A percentile compares a stretch with the other conserved stretches of the same genome.
These are phyloP conservation scores for Hyaena hyaena DNA, from an alignment of 2,113 vertebrate genomes.

Conservation along the genomic window DNA sequence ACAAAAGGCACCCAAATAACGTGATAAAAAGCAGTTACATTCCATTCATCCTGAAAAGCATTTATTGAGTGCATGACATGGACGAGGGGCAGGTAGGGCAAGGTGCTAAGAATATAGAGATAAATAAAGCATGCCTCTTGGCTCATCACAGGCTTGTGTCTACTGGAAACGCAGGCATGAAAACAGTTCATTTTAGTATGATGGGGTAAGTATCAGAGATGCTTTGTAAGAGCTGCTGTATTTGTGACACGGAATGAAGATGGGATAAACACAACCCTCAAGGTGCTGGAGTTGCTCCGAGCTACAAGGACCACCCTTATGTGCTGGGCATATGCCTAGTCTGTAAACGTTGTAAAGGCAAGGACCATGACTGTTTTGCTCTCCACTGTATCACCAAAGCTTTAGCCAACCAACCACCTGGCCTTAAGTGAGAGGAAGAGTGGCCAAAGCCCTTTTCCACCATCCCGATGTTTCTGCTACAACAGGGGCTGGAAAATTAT, in stretches of 20 bases:
- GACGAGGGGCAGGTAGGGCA: not conserved
- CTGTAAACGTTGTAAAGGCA: not conserved
- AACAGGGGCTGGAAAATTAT: not conserved
- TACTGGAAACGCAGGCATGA: not conserved
- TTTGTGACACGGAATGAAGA: not conserved
- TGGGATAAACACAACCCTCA: not conserved
- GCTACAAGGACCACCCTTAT: not conserved
- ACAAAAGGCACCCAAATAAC: conserved; percentile 31
- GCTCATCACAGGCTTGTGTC: not conserved
- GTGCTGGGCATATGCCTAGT: not conserved
- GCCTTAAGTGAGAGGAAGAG: not conserved
- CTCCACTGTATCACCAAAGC: not conserved
- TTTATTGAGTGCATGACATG: conserved; percentile 27
- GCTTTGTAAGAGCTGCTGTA: not conserved
- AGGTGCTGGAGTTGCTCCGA: not conserved
- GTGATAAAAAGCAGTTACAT: conserved; percentile 18
- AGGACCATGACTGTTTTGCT: not conserved
- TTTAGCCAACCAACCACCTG: not conserved
- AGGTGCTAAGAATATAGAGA: not conserved
- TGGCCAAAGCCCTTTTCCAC: accelerated
- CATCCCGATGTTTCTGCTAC: not conserved
- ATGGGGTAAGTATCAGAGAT: not conserved
- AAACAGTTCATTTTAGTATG: not conserved
- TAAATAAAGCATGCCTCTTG: conserved; percentile 23
- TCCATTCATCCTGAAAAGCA: conserved; percentile 26